These are phyloP conservation scores for Amblyopsis hoosieri DNA, from an alignment of 2,797 vertebrate genomes.

Conservation along the genomic window DNA sequence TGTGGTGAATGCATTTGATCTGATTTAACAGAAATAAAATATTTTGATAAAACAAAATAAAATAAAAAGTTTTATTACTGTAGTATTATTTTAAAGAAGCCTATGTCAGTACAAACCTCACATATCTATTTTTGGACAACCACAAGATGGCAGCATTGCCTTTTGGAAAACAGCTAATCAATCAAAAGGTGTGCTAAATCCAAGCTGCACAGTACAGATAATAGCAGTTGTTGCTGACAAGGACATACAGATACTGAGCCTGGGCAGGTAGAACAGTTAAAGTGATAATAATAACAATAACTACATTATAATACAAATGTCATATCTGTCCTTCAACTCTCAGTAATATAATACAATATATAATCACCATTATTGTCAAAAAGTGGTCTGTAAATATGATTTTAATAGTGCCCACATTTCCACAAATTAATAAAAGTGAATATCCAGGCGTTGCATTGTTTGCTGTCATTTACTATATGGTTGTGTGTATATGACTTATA, in stretches of 20 bases:
- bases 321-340: too few species aligned
- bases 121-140: slow-evolving; percentile 19
- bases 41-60: too few species aligned
- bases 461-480: slow-evolving; percentile 9
- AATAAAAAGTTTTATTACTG: too few species aligned
- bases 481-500: slow-evolving; percentile 13
- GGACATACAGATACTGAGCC: too few species aligned
- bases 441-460: slow-evolving; percentile 17
- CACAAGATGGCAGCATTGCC: slow-evolving; percentile 79
- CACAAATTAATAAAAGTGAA: slow-evolving; percentile 15
- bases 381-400: background rate
- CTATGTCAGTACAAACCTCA: background rate
- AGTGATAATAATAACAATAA: too few species aligned
- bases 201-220: slow-evolving; percentile 27
- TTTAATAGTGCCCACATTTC: slow-evolving; percentile 6
- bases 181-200: slow-evolving; percentile 13
- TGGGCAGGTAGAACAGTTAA: too few species aligned
- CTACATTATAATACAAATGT: slow-evolving; percentile 3
- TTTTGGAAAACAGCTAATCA: slow-evolving; percentile 34
- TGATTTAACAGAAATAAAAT: too few species aligned
- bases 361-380: background rate
- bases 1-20: background rate
- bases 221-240: slow-evolving; percentile 17
- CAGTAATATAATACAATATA: background rate
- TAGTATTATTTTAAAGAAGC: too few species aligned